Conservation (phyloP, 2,113 vertebrate species). For the Psilopogon haemacephalus region DNA sequence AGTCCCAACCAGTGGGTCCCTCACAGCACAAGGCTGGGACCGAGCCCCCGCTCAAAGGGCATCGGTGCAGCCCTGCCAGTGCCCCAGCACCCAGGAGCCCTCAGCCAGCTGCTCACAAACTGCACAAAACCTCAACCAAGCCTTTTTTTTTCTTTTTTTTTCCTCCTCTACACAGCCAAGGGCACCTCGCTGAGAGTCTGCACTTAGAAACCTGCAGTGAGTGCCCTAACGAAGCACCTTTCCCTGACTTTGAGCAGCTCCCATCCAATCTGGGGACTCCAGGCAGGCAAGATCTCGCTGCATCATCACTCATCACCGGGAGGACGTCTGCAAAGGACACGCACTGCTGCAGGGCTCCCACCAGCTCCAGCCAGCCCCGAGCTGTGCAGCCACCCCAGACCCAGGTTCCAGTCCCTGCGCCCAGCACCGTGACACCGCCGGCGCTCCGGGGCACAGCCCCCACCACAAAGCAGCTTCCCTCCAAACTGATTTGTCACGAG, state of each 20-base stretch:
- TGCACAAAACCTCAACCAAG: neutral
- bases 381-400: neutral
- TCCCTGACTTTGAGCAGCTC: slow-evolving; percentile 34
- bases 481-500: neutral
- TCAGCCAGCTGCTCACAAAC: neutral
- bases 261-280: neutral
- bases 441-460: neutral
- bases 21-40: neutral
- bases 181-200: neutral
- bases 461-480: accelerated
- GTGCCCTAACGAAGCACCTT: neutral
- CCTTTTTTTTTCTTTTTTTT: neutral
- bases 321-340: slow-evolving; percentile 36
- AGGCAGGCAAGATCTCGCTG: slow-evolving; percentile 32
- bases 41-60: accelerated
- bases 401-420: accelerated
- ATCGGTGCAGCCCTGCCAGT: neutral
- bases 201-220: slow-evolving; percentile 21
- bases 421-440: neutral
- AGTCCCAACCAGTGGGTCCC: neutral
- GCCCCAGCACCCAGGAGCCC: neutral
- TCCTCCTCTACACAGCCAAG: neutral
- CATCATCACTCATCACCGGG: slow-evolving; percentile 26
- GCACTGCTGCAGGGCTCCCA: neutral
- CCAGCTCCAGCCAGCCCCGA: neutral